These are phyloP conservation scores for Sarcoramphus papa DNA, from an alignment of 2,797 vertebrate species.

Conservation along the genomic window DNA sequence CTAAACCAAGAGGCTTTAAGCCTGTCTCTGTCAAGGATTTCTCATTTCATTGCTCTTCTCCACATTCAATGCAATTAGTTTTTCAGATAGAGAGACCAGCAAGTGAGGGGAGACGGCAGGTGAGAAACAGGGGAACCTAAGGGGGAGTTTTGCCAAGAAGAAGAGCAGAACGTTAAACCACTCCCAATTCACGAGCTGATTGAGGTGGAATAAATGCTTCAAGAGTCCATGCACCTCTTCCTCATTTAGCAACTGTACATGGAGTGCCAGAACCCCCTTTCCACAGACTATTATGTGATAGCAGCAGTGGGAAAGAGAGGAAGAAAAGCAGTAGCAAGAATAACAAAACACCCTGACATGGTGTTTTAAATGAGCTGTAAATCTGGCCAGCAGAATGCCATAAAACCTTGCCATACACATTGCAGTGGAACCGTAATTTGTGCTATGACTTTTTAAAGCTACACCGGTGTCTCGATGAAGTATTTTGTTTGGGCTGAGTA, in stretches of 20 bases:
- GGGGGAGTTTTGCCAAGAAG: neutral
- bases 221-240: neutral
- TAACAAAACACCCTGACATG: neutral
- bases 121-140: neutral
- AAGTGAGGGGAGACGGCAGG: neutral
- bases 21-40: neutral
- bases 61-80: neutral
- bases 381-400: neutral
- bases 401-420: neutral
- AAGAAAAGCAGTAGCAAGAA: neutral
- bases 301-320: neutral
- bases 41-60: neutral
- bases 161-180: neutral
- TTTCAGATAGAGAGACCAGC: neutral
- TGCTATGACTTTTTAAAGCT: neutral
- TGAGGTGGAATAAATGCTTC: neutral
- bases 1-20: neutral
- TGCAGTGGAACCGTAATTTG: neutral
- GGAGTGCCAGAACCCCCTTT: neutral
- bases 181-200: neutral
- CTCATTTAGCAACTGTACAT: neutral
- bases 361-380: neutral
- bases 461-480: neutral
- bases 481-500: constrained; percentile 27
- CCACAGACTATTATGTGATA: neutral